Evolutionary conservation across 2,113 vertebrate species (phyloP), one percentile per base, ranked within the genome.

Genomic region (Anoura caudifer): DNA sequence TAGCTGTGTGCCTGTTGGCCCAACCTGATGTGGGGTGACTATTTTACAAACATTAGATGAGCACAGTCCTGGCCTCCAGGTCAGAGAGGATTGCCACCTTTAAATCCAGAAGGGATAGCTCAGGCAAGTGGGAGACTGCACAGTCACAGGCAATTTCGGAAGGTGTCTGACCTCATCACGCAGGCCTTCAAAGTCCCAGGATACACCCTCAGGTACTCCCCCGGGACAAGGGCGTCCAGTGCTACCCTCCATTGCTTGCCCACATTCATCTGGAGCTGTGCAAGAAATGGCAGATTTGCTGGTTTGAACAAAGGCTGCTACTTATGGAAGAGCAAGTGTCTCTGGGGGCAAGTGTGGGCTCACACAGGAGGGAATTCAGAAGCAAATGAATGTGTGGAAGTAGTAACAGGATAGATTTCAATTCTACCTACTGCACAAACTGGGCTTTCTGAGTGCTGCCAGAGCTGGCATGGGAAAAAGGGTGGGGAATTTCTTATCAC

Each of bases 1-100:
- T 63, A 75, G 95, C 97, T 97, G 87, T 95, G 33, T 97, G 84
- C 69, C 83, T 98, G 94, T 96, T 87, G 87, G 15, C 75, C 52
- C 33, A 45, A 45, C 59, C 75, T 52, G 85, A 20, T n/a, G 73
- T 52, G 61, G 43, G 36, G 31, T 80, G 56, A 91, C 85, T 96
- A 12, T 90, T 95, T 96, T 91, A 45, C 41, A 94, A 94, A 36
- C 41, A 31, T 33, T 26, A 65, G 13, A 50, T 87, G 31, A 47
- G 31, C 50, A 13, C 20, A 79, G 33, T 36, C 81, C 52, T 95
- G 90, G 41, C 84, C 67, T 77, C 17, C 47, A 22, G 47, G 26
- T 82, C 28, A 31, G 61, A 72, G 73, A 47, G 10, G 11, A 38
- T 24, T 36, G 4, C 24, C 73, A 77, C 28, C 9, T 50, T 2